phyloP scores from a whole-genome alignment of 2,888 invertebrate genomes.

The Cephus spinipes region DNA sequence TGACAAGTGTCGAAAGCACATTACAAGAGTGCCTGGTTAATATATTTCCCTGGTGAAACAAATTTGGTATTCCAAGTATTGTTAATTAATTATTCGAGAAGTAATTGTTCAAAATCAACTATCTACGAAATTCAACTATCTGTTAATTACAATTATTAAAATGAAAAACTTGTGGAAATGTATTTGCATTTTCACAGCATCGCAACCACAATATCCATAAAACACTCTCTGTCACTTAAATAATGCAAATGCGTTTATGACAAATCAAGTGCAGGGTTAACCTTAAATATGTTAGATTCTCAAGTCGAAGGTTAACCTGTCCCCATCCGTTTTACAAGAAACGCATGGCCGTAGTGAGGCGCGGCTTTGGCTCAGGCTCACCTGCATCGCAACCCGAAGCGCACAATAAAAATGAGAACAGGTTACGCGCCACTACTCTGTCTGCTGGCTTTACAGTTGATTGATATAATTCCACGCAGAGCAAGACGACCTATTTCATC shows the following conservation, averaged over 20 bases:
- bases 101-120: neutral
- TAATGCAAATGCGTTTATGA: too few species aligned
- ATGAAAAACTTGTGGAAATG: neutral
- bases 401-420: constrained; percentile 64
- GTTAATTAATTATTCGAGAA: neutral
- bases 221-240: too few species aligned
- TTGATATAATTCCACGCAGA: too few species aligned
- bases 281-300: neutral
- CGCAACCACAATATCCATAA: too few species aligned
- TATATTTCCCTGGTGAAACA: neutral
- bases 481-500: too few species aligned
- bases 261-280: neutral
- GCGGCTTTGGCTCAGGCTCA: constrained; percentile 52
- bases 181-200: neutral
- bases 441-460: neutral
- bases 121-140: neutral
- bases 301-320: constrained; percentile 35
- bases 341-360: constrained; percentile 26
- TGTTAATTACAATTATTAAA: neutral
- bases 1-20: neutral
- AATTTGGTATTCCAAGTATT: neutral
- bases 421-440: constrained; percentile 50
- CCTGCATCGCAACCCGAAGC: constrained; percentile 62
- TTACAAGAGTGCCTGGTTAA: neutral
- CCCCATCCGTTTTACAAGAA: constrained; percentile 15